phyloP scores from a whole-genome alignment of 2,888 invertebrate genomes.

The Amphiduros pacificus region DNA sequence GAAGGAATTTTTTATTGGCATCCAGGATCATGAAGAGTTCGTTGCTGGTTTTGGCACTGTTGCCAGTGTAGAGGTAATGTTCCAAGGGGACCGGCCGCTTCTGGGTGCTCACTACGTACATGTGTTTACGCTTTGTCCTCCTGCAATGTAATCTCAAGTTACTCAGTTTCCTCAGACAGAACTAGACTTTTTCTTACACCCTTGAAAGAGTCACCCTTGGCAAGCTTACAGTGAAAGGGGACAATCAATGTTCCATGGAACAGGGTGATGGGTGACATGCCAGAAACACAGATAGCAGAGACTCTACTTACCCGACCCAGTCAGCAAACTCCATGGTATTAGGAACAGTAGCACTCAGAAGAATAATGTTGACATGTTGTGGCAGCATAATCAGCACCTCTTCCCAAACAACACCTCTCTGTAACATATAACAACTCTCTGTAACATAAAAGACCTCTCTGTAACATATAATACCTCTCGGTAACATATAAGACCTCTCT shows the following conservation, averaged over 20 bases:
- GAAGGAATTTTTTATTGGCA: slow-evolving; percentile 73
- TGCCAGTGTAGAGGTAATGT: slow-evolving; percentile 83
- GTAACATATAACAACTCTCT: slow-evolving; percentile 16
- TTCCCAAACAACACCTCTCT: slow-evolving; percentile 99
- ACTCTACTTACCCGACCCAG: slow-evolving; percentile 63
- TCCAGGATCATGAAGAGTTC: slow-evolving; percentile 75
- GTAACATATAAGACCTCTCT: too few species aligned
- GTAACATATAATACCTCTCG: too few species aligned
- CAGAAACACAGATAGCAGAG: background rate
- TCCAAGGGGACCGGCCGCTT: slow-evolving; percentile 94
- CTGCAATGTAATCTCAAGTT: too few species aligned
- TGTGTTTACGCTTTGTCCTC: slow-evolving; percentile 71
- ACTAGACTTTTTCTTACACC: background rate
- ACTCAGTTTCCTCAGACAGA: background rate
- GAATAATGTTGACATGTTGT: slow-evolving; percentile 90
- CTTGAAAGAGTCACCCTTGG: background rate
- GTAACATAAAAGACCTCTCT: too few species aligned
- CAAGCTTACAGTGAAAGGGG: background rate
- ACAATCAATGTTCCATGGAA: background rate
- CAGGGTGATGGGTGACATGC: background rate
- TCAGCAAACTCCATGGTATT: slow-evolving; percentile 92
- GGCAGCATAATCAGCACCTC: slow-evolving; percentile 95
- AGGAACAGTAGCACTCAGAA: slow-evolving; percentile 97
- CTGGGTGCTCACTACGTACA: slow-evolving; percentile 88
- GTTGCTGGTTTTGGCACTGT: slow-evolving; percentile 58